phyloP scores from a whole-genome alignment of 2,113 vertebrate genomes.

The human region GRCh38 chr3:86507501-86508000 shows the following conservation, averaged over 20 bases:
- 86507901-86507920: background rate
- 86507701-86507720: too few relatives aligned
- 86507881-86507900: too few relatives aligned
- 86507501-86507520: too few relatives aligned
- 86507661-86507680: too few relatives aligned
- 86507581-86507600: too few relatives aligned
- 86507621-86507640: too few relatives aligned
- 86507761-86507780: background rate
- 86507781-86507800: background rate
- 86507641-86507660: too few relatives aligned
- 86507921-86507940: background rate
- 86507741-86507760: background rate
- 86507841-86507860: background rate
- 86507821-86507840: background rate
- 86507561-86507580: too few relatives aligned
- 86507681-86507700: too few relatives aligned
- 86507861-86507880: rapidly evolving
- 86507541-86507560: too few relatives aligned
- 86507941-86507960: background rate
- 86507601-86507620: too few relatives aligned
- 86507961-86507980: background rate
- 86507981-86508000: background rate
- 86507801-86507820: background rate
- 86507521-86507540: too few relatives aligned
- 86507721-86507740: background rate